Evolutionary conservation across 2,113 vertebrate genomes (phyloP).

Genomic region (Speoplatyrhinus poulsoni): DNA sequence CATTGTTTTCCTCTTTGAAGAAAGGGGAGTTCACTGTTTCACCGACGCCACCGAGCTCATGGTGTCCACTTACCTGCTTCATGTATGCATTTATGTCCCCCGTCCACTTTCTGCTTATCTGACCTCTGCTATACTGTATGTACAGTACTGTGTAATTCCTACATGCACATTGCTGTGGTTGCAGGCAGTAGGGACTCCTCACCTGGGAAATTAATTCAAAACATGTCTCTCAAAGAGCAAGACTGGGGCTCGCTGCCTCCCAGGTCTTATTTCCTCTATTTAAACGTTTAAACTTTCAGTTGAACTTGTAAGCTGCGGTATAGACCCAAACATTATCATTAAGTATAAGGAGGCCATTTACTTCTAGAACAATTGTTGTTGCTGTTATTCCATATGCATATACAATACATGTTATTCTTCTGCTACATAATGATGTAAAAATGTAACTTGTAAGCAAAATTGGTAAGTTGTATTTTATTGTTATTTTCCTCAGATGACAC

Average conservation of each 20-base stretch:
- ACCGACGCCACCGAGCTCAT: too few species aligned
- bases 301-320: neutral
- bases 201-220: slow-evolving; percentile 37
- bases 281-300: neutral
- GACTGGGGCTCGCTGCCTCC: slow-evolving; percentile 33
- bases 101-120: too few species aligned
- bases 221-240: slow-evolving; percentile 28
- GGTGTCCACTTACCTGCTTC: too few species aligned
- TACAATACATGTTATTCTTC: neutral
- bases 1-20: too few species aligned
- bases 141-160: too few species aligned
- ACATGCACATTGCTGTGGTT: slow-evolving; percentile 19
- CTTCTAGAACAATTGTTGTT: neutral
- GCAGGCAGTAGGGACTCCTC: slow-evolving; percentile 29
- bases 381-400: neutral
- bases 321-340: neutral
- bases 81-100: too few species aligned
- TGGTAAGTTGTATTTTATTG: slow-evolving; percentile 1
- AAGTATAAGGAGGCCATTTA: neutral
- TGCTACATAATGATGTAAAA: neutral
- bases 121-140: too few species aligned
- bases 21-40: too few species aligned
- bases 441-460: neutral
- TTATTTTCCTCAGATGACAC: slow-evolving; percentile 83
- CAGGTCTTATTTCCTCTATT: slow-evolving; percentile 17